Conservation (phyloP, 2,888 invertebrate species). For the Mantis religiosa region DNA sequence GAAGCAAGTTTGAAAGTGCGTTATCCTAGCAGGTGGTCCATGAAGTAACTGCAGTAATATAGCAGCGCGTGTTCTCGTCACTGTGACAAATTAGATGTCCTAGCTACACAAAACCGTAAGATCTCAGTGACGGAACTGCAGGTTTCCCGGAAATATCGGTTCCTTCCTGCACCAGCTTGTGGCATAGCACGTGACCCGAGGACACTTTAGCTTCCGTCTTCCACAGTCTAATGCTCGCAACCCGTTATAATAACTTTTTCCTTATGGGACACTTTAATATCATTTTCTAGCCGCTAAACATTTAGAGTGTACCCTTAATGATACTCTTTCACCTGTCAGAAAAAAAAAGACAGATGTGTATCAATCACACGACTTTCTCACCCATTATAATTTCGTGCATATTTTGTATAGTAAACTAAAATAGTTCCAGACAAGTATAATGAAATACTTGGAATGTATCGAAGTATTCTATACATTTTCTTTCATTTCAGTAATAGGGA, state of each 20-base stretch:
- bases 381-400: too few species aligned
- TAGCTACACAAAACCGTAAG: background rate
- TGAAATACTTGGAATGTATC: too few species aligned
- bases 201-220: background rate
- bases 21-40: background rate
- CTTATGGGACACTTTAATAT: background rate
- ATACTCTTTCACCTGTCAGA: too few species aligned
- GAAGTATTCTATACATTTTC: too few species aligned
- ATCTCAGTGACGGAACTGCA: background rate
- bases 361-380: too few species aligned
- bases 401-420: too few species aligned
- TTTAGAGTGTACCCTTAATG: too few species aligned
- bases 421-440: too few species aligned
- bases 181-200: background rate
- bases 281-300: background rate
- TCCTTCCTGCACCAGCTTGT: background rate
- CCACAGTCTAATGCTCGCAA: background rate
- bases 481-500: too few species aligned
- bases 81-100: background rate
- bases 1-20: background rate
- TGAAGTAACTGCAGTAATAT: background rate
- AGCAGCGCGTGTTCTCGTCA: background rate
- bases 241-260: background rate
- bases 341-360: too few species aligned
- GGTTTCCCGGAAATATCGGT: background rate